Base-by-base conservation (phyloP, 2,888 invertebrate genomes). In the Stramonita haemastoma region DNA sequence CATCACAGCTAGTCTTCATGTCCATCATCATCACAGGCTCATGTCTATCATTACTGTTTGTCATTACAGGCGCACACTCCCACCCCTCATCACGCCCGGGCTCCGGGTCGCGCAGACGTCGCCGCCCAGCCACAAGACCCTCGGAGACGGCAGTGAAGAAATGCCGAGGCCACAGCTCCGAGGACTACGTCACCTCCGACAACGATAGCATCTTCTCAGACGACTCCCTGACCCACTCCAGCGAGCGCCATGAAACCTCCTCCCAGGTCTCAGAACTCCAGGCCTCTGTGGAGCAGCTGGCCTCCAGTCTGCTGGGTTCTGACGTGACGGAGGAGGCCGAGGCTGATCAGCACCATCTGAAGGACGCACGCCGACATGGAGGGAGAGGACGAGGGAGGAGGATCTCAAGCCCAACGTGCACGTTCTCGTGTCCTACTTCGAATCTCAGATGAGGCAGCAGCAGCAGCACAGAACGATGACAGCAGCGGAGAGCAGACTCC, bases 171-270 rank as follows among this genome's bases (percentile, higher is more conserved):
- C 91, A 91, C 66, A 93, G 94, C 84, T 94, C 94, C 1, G 95
- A 94, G 90, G 94, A 94, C 86, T 94, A 94, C 90, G 92, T 91
- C 57, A 92, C 93, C 34, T 94, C 95, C n/a, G 94, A 94, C n/a
- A 93, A 92, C 91, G 94, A 94, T 89, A 93, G 94, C 89, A 89
- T 93, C 29, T 94, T 92, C 87, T 94, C 95, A 1, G 94, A 95
- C 81, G 93, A 94, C 87, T 94, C 94, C 17, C 87, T 92, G 36
- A 93, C 91, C 19, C 86, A 89, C 8, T 86, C 86, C 79, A 86
- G 46, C 56, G 86, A 89, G 86, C 87, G 79, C 8, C 83, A 70
- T 60, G 91, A 90, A 22, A 36, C 56, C 4, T 36, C 46, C 46
- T 32, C 90, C 34, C 86, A 90, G 29, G 87, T 90, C 46, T 89